Evolutionary conservation across 2,888 invertebrate genomes (phyloP), one percentile per base, ranked within the genome.

Genomic region (Nebria salina): DNA sequence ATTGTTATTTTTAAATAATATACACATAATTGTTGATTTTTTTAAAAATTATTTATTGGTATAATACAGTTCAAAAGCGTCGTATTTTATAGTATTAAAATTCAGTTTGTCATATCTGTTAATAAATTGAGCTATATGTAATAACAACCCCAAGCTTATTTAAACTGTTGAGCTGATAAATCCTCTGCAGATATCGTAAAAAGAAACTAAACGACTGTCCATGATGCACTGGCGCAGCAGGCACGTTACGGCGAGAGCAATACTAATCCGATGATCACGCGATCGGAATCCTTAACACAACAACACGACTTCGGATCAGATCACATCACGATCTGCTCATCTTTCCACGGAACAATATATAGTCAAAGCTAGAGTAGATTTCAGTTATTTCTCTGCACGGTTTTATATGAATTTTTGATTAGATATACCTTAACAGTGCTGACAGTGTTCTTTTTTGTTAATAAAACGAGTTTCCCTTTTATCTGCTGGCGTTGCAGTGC

Each of bases 361-460:
- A 54, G 54, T 13, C 54, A 7, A 2, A 54, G 54, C 54, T 2
- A 54, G 6, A 54, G 54, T 54, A 54, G 54, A 11, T 54, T 54
- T 54, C 54, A 54, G 54, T 54, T 54, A 54, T 54, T 11, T 54
- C 54, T 8, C 54, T 54, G 8, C 54, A 54, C 8, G 54, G 54
- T 54, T 54, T 54, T 54, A 54, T 54, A 54, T 54, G 54, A 54
- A 54, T 54, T 54, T 54, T 54, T 54, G 54, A 54, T 54, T 54
- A 54, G 54, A 54, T 54, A 54, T 54, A 54, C 54, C 54, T 54
- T 54, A 54, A 54, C 11, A 54, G 54, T 54, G 54, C 54, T 54
- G 54, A 54, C 54, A 34, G 34, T 34, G 54, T 54, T 54, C 13
- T 54, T 54, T 54, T 54, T 54, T 54, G 54, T 34, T 34, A 34